Percentiles rank a stretch among this genome's conserved stretches.
phyloP scores from a whole-genome alignment of 2,797 vertebrate species.

The Melanogrammus aeglefinus region DNA sequence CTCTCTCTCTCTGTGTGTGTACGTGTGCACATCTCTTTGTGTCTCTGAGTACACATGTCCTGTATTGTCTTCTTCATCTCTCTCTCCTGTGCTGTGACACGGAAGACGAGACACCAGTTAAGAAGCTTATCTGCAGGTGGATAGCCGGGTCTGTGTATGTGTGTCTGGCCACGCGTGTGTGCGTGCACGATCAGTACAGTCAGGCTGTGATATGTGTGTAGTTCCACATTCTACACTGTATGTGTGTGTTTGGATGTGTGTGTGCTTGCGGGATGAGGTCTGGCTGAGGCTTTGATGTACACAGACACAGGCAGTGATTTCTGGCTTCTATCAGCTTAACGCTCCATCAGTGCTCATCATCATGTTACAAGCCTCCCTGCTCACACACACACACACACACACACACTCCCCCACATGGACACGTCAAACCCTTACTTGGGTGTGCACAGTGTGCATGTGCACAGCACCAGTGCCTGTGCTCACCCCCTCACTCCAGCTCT shows the following conservation, averaged over 20 bases:
- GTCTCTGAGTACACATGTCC: slow-evolving; percentile 52
- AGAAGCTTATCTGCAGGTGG: slow-evolving; percentile 63
- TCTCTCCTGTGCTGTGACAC: slow-evolving; percentile 60
- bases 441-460: too few species aligned
- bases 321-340: slow-evolving; percentile 53
- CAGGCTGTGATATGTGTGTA: neutral
- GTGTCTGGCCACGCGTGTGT: neutral
- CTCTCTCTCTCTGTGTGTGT: neutral
- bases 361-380: slow-evolving; percentile 38
- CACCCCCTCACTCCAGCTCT: neutral
- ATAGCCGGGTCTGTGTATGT: slow-evolving; percentile 45
- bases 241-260: slow-evolving; percentile 16
- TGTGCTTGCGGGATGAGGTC: slow-evolving; percentile 30
- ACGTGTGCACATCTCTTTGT: neutral
- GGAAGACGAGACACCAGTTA: slow-evolving; percentile 63
- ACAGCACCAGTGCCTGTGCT: neutral
- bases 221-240: neutral
- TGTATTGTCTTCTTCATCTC: slow-evolving; percentile 60
- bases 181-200: slow-evolving; percentile 14
- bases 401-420: neutral
- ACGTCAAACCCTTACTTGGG: neutral
- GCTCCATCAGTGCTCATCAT: slow-evolving; percentile 51
- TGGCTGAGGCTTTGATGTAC: slow-evolving; percentile 51
- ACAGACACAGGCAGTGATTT: slow-evolving; percentile 32
- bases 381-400: slow-evolving; percentile 37